phyloP scores from a whole-genome alignment of 2,888 invertebrate species.

The Conomelus anceps region DNA sequence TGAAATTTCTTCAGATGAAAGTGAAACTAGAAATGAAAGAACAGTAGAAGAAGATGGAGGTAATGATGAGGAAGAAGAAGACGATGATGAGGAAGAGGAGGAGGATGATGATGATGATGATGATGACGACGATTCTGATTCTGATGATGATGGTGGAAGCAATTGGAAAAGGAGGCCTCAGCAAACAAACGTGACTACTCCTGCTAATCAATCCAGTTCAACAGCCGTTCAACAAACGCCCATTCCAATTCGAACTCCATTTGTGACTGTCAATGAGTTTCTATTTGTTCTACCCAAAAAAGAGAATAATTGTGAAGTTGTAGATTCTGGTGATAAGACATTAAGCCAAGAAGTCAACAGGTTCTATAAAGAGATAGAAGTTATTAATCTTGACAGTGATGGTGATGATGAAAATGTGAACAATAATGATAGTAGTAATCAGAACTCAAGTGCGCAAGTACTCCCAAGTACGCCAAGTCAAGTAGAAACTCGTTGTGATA shows the following conservation, averaged over 20 bases:
- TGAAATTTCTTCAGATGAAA: slow-evolving; percentile 1
- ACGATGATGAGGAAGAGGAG: slow-evolving; percentile 6
- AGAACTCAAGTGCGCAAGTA: no score
- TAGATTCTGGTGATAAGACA: neutral
- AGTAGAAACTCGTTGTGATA: neutral
- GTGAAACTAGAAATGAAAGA: slow-evolving; percentile 10
- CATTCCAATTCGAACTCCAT: neutral
- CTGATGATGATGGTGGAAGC: neutral
- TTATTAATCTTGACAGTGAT: slow-evolving; percentile 9
- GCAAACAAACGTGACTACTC: neutral
- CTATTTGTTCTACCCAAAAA: neutral
- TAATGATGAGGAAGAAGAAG: neutral
- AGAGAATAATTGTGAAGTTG: neutral
- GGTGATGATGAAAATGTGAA: neutral
- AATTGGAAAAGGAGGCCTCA: slow-evolving; percentile 23
- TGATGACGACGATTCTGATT: slow-evolving; percentile 9
- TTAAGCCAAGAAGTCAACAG: slow-evolving; percentile 1
- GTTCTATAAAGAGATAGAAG: slow-evolving; percentile 17
- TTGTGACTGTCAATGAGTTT: slow-evolving; percentile 14
- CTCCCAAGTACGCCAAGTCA: no score
- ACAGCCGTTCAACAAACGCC: neutral
- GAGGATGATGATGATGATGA: neutral
- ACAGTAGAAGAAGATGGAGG: neutral
- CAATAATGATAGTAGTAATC: neutral
- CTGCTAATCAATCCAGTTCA: neutral